Conservation (phyloP, 2,888 invertebrate genomes). For the Nomada lathburiana region DNA sequence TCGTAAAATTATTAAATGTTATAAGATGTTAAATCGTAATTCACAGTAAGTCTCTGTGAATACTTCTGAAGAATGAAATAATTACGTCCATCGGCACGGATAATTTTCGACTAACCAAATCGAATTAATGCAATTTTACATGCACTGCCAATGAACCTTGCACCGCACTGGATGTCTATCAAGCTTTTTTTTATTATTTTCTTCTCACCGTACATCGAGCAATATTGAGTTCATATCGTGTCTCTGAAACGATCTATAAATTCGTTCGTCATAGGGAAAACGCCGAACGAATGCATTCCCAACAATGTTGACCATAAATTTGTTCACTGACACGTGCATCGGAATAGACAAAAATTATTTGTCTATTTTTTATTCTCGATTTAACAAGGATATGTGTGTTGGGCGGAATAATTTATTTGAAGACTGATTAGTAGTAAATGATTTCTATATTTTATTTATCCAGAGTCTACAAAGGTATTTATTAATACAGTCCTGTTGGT, state of each 20-base stretch:
- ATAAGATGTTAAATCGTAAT: slow-evolving; percentile 20
- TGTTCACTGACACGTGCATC: not conserved
- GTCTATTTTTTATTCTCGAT: not conserved
- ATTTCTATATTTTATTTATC: too few relatives aligned
- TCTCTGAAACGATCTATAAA: not conserved
- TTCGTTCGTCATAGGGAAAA: not conserved
- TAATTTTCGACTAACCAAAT: slow-evolving; percentile 25
- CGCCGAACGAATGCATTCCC: not conserved
- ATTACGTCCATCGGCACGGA: not conserved
- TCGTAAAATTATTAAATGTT: slow-evolving; percentile 5
- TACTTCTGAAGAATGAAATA: too few relatives aligned
- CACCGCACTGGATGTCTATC: slow-evolving; percentile 5
- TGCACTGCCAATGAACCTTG: not conserved
- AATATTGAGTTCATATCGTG: slow-evolving; percentile 22
- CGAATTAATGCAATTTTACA: slow-evolving; percentile 21
- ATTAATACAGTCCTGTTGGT: not conserved
- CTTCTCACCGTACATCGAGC: not conserved
- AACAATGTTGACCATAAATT: slow-evolving; percentile 1
- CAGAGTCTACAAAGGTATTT: too few relatives aligned
- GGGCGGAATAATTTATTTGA: too few relatives aligned
- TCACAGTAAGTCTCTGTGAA: not conserved
- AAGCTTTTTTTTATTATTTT: not conserved
- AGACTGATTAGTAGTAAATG: too few relatives aligned
- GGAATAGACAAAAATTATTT: not conserved
- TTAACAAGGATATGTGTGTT: too few relatives aligned